phyloP scores from a whole-genome alignment of 2,113 vertebrate species.

The Urocynchramus pylzowi region DNA sequence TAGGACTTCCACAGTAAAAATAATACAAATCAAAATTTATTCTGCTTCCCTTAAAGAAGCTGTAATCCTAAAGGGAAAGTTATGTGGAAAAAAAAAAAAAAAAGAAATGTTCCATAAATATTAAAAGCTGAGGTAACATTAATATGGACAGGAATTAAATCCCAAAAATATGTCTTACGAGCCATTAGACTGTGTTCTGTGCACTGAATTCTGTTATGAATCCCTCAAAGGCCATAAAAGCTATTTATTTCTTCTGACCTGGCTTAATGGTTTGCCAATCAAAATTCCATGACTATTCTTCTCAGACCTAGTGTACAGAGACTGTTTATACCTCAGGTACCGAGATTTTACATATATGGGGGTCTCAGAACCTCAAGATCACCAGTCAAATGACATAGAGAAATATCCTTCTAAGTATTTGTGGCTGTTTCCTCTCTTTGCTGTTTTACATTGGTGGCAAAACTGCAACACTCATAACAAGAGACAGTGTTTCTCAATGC shows the following conservation, averaged over 20 bases:
- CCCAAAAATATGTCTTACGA: background rate
- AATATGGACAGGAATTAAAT: background rate
- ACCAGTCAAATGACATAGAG: background rate
- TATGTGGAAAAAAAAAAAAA: background rate
- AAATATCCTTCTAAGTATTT: background rate
- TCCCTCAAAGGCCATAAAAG: background rate
- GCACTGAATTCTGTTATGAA: background rate
- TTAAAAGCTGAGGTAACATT: background rate
- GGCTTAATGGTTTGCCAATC: background rate
- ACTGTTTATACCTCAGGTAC: background rate
- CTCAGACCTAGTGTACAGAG: background rate
- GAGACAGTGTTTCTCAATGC: background rate
- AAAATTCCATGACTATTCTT: background rate
- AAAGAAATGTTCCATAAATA: background rate
- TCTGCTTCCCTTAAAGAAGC: background rate
- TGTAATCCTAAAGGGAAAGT: background rate
- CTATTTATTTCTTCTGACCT: background rate
- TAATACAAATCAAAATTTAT: background rate
- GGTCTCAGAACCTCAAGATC: background rate
- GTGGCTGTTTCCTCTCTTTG: background rate
- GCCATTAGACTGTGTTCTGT: background rate
- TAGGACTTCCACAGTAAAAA: background rate
- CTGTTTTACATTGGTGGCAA: background rate
- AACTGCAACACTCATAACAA: background rate
- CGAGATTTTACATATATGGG: accelerated